These are phyloP conservation scores for Paedocypris sp. DNA, from an alignment of 2,113 vertebrate genomes.

Conservation along the genomic window DNA sequence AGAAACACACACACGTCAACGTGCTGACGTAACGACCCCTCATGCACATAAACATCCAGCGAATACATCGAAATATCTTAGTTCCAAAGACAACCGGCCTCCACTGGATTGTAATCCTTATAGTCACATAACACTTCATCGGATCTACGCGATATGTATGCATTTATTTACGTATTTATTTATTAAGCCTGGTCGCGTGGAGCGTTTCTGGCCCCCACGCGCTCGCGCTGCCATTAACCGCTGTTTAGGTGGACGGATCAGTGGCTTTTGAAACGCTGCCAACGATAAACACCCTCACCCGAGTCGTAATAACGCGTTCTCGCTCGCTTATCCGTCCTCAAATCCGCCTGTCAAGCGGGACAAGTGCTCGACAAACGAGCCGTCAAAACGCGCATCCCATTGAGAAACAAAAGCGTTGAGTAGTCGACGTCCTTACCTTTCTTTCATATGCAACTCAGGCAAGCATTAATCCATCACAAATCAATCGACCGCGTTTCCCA, in stretches of 20 bases:
- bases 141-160: too few relatives aligned
- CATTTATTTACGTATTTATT: not conserved
- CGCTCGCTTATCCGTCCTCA: not conserved
- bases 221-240: not conserved
- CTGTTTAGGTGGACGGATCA: not conserved
- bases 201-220: not conserved
- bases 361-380: too few relatives aligned
- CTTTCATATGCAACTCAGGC: constrained; percentile 20
- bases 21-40: too few relatives aligned
- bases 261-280: not conserved
- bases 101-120: too few relatives aligned
- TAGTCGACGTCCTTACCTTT: constrained; percentile 32
- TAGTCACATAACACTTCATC: too few relatives aligned
- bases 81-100: too few relatives aligned
- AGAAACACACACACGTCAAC: too few relatives aligned
- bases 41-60: too few relatives aligned
- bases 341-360: too few relatives aligned
- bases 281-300: constrained; percentile 13
- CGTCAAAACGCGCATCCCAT: not conserved
- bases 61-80: too few relatives aligned
- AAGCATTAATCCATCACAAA: constrained; percentile 43
- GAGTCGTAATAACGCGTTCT: not conserved
- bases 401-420: not conserved
- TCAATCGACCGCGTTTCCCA: constrained; percentile 33
- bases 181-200: not conserved